Percentiles rank a stretch among this genome's conserved stretches.
Evolutionary conservation across 2,113 vertebrate genomes (phyloP).

Genomic region (Myodes glareolus): DNA sequence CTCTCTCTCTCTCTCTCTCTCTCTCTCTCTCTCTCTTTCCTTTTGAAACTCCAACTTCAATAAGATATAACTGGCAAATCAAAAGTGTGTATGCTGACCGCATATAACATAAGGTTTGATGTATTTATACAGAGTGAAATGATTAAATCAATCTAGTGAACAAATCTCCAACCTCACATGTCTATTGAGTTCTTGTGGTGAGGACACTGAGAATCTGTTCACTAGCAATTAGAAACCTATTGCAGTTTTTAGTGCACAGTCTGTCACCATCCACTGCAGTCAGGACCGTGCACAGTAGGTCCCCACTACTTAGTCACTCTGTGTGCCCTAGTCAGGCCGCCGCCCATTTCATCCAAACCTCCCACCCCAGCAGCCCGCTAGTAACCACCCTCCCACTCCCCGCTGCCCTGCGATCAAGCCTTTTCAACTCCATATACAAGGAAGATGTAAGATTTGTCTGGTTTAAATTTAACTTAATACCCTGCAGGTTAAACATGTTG

Average conservation of each 20-base stretch:
- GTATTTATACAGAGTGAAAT: not conserved
- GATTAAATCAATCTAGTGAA: constrained; percentile 20
- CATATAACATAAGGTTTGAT: not conserved
- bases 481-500: not conserved
- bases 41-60: not conserved
- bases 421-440: not conserved
- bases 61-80: not conserved
- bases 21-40: not conserved
- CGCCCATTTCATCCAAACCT: not conserved
- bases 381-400: not conserved
- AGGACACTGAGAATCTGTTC: not conserved
- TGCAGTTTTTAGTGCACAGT: not conserved
- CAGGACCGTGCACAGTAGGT: not conserved
- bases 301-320: not conserved
- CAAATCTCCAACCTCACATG: not conserved
- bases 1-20: not conserved
- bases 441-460: not conserved
- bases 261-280: not conserved
- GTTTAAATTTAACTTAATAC: not conserved
- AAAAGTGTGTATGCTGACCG: not conserved
- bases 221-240: not conserved
- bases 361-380: too few species aligned
- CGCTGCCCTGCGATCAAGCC: not conserved
- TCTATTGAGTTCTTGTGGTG: not conserved
- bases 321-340: too few species aligned